phyloP scores from a whole-genome alignment of 2,888 invertebrate genomes.

The Diarsia dahlii region DNA sequence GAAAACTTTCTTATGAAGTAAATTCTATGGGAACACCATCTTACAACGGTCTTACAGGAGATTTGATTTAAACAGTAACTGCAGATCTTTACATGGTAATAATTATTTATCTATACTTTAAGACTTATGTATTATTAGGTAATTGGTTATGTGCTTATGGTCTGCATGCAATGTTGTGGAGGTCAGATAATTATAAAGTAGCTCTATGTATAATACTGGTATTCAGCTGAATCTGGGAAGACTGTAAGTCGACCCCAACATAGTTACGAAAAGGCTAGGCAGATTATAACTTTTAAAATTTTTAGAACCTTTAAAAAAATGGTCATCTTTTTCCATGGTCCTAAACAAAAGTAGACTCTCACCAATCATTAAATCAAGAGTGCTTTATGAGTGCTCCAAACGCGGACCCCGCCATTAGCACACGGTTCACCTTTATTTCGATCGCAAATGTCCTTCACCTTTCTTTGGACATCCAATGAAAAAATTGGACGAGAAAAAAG shows the following conservation, averaged over 20 bases:
- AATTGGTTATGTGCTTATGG: too few relatives aligned
- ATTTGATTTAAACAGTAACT: not conserved
- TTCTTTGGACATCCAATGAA: conserved; percentile 32
- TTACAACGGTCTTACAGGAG: not conserved
- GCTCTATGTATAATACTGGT: too few relatives aligned
- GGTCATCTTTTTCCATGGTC: not conserved
- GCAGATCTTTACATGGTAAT: not conserved
- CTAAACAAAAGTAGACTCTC: conserved; percentile 24
- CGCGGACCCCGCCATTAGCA: conserved; percentile 43
- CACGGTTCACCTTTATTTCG: conserved; percentile 37
- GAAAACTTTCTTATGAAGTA: not conserved
- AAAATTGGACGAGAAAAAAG: conserved; percentile 24
- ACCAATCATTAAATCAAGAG: conserved; percentile 46
- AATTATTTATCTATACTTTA: not conserved
- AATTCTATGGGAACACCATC: not conserved
- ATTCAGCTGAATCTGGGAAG: too few relatives aligned
- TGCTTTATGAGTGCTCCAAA: conserved; percentile 42
- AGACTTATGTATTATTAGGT: too few relatives aligned
- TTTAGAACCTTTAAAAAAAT: not conserved
- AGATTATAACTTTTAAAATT: not conserved
- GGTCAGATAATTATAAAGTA: too few relatives aligned
- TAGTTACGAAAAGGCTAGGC: too few relatives aligned
- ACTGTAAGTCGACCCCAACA: too few relatives aligned
- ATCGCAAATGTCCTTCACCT: conserved; percentile 44
- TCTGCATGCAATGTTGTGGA: too few relatives aligned